phyloP scores from a whole-genome alignment of 64 coral and sea anemone species.

The Porites australiensis region DNA sequence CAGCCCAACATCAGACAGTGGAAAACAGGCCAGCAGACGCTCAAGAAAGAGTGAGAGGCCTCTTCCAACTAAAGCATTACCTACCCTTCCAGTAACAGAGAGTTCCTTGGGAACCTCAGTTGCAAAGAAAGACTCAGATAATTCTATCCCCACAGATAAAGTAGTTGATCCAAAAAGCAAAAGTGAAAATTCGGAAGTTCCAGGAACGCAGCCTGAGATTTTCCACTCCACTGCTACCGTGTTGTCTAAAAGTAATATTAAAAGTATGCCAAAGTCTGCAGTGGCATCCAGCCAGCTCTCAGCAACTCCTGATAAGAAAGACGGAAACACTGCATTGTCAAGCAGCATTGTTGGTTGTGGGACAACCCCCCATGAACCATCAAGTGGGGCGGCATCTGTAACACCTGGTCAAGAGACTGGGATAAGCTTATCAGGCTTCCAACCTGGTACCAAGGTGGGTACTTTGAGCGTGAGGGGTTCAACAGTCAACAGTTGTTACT shows the following conservation, averaged over 20 bases:
- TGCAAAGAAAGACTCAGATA: neutral
- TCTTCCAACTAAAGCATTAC: conserved; percentile 51
- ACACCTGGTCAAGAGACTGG: neutral
- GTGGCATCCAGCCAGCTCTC: neutral
- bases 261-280: neutral
- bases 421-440: neutral
- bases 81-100: neutral
- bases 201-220: neutral
- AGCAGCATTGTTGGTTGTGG: neutral
- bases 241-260: neutral
- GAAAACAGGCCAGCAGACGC: conserved; percentile 62
- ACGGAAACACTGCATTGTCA: too few species aligned
- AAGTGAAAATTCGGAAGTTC: neutral
- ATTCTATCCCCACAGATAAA: neutral
- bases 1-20: conserved; percentile 43
- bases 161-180: neutral
- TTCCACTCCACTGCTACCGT: neutral
- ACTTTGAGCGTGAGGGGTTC: neutral
- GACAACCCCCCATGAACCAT: neutral
- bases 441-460: conserved; percentile 18
- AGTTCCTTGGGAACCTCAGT: neutral
- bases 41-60: conserved; percentile 67
- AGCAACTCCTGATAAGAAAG: neutral
- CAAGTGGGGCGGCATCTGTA: neutral
- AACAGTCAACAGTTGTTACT: neutral